Evolutionary conservation across 2,888 invertebrate genomes (phyloP).

Genomic region (Megamerina dolium): DNA sequence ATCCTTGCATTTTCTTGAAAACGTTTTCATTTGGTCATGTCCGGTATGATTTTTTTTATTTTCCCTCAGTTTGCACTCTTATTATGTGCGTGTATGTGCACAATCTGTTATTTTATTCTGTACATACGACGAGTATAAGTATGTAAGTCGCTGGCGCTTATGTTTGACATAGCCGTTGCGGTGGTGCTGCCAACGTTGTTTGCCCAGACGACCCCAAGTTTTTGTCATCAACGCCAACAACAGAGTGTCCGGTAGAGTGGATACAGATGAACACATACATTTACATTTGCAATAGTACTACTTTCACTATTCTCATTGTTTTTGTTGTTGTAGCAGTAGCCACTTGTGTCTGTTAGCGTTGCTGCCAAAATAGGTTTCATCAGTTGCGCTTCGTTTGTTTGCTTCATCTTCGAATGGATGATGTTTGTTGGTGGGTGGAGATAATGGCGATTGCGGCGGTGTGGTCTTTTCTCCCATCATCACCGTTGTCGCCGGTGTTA

Average conservation of each 20-base stretch:
- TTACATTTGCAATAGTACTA: no score
- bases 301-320: no score
- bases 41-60: slow-evolving; percentile 30
- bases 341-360: slow-evolving; percentile 11
- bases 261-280: no score
- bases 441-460: no score
- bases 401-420: slow-evolving; percentile 9
- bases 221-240: slow-evolving; percentile 17
- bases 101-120: not conserved
- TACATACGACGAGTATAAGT: no score
- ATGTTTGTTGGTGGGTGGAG: no score
- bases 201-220: slow-evolving; percentile 46
- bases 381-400: slow-evolving; percentile 38
- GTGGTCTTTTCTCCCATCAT: no score
- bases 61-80: no score
- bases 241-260: slow-evolving; percentile 11
- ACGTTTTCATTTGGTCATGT: slow-evolving; percentile 40
- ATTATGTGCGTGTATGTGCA: slow-evolving; percentile 1
- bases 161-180: no score
- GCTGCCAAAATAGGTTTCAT: slow-evolving; percentile 33
- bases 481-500: slow-evolving; percentile 25
- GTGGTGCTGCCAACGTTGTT: no score
- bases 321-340: slow-evolving; percentile 16
- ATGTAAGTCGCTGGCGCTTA: no score
- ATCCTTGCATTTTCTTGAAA: slow-evolving; percentile 20